Evolutionary conservation across 2,797 vertebrate species (phyloP).

Genomic region (Scomberomorus guttatus): DNA sequence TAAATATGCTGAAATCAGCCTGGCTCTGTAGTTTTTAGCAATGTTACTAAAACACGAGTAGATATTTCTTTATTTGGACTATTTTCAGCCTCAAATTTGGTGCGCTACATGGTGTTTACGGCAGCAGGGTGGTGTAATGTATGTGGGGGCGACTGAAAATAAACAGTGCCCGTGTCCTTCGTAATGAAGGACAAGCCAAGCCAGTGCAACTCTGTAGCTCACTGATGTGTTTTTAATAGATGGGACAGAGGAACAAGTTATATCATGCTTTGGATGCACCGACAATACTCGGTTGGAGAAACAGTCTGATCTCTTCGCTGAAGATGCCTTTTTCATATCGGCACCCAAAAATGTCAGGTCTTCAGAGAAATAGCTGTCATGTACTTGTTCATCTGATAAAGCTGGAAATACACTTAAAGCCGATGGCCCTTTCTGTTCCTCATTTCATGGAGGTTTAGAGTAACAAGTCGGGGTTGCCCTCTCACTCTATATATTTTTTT

Average conservation of each 20-base stretch:
- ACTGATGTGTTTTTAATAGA: neutral
- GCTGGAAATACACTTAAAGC: conserved; percentile 14
- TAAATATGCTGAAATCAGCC: neutral
- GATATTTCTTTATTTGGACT: neutral
- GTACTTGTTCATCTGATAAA: neutral
- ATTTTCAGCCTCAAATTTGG: neutral
- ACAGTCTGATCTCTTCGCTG: neutral
- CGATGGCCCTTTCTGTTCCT: neutral
- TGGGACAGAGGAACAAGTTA: neutral
- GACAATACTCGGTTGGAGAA: neutral
- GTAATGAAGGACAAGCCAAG: neutral
- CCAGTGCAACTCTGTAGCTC: neutral
- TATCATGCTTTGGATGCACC: neutral
- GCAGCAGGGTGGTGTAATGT: neutral
- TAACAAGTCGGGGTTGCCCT: conserved; percentile 9
- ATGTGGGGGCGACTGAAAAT: neutral
- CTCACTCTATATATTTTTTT: conserved; percentile 14
- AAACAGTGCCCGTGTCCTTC: neutral
- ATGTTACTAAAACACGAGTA: neutral
- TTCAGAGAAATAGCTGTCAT: conserved; percentile 11
- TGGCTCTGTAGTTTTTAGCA: neutral
- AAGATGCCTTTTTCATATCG: neutral
- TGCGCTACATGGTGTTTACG: neutral
- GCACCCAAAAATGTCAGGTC: neutral
- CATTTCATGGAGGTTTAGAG: conserved; percentile 29